These are phyloP conservation scores for Crax fasciolata DNA, from an alignment of 2,797 vertebrate genomes.

Conservation along the genomic window DNA sequence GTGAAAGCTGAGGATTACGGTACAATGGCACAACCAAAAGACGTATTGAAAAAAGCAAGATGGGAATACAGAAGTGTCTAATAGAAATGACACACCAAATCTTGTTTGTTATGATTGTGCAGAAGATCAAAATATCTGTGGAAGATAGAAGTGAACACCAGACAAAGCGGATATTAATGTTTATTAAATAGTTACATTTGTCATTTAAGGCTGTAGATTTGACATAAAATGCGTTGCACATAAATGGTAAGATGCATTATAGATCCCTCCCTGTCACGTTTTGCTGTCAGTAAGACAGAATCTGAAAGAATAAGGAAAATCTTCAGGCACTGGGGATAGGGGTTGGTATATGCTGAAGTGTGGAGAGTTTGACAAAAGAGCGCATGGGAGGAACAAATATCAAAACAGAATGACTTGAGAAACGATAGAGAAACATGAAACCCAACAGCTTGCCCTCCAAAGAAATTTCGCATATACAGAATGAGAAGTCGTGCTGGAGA, in stretches of 20 bases:
- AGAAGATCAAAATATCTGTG: background rate
- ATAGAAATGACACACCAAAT: background rate
- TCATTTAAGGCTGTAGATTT: slow-evolving; percentile 37
- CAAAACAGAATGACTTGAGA: slow-evolving; percentile 22
- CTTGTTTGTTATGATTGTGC: background rate
- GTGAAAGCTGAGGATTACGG: background rate
- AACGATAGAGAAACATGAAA: slow-evolving; percentile 2
- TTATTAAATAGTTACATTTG: slow-evolving; percentile 43
- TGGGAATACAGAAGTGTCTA: background rate
- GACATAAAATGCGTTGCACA: background rate
- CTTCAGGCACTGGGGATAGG: background rate
- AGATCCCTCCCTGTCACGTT: background rate
- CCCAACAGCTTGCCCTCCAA: background rate
- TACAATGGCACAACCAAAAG: background rate
- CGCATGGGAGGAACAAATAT: background rate
- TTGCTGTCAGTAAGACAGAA: slow-evolving; percentile 13
- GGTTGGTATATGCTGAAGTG: background rate
- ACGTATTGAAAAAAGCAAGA: background rate
- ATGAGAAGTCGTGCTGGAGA: background rate
- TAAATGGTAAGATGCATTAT: slow-evolving; percentile 5
- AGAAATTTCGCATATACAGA: background rate
- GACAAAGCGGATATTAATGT: background rate
- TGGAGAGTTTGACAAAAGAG: background rate
- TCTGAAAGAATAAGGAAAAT: background rate
- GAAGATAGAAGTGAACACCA: background rate